Percentiles rank a stretch among this genome's conserved stretches.
phyloP scores from a whole-genome alignment of 2,888 invertebrate species.

The Sipha maydis region DNA sequence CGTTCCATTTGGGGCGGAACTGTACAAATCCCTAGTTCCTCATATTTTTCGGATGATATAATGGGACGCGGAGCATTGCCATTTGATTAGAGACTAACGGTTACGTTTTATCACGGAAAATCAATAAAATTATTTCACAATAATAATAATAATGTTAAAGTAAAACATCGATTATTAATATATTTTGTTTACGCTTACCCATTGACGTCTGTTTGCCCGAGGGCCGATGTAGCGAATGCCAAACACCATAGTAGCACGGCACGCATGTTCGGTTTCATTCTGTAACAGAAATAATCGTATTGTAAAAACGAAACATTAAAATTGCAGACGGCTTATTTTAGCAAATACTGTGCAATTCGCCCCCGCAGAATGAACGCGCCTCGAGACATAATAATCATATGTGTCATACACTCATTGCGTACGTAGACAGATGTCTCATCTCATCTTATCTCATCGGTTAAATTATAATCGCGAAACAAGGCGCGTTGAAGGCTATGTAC shows the following conservation, averaged over 20 bases:
- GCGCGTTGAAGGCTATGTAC: not conserved
- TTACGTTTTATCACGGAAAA: not conserved
- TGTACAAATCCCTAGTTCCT: too few species aligned
- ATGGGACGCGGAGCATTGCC: too few species aligned
- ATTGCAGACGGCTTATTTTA: not conserved
- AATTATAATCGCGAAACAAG: not conserved
- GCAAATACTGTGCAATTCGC: not conserved
- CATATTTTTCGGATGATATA: too few species aligned
- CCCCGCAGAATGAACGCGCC: not conserved
- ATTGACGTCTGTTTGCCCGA: conserved; percentile 34
- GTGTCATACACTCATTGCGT: not conserved
- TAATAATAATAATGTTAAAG: not conserved
- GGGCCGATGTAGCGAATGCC: conserved; percentile 8
- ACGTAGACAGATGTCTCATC: not conserved
- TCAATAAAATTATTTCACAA: not conserved
- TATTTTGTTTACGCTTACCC: conserved; percentile 7
- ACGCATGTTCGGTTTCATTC: conserved; percentile 16
- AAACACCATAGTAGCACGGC: conserved; percentile 12
- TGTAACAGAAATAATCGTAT: conserved; percentile 13
- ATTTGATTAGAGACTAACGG: too few species aligned
- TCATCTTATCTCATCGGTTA: not conserved
- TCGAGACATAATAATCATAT: not conserved
- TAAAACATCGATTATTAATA: not conserved
- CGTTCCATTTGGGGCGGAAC: too few species aligned
- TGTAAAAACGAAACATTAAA: not conserved